Conservation (phyloP, 30 jellyfish, hydroid and myxozoan genomes). For the Chrysaora quinquecirrha region DNA sequence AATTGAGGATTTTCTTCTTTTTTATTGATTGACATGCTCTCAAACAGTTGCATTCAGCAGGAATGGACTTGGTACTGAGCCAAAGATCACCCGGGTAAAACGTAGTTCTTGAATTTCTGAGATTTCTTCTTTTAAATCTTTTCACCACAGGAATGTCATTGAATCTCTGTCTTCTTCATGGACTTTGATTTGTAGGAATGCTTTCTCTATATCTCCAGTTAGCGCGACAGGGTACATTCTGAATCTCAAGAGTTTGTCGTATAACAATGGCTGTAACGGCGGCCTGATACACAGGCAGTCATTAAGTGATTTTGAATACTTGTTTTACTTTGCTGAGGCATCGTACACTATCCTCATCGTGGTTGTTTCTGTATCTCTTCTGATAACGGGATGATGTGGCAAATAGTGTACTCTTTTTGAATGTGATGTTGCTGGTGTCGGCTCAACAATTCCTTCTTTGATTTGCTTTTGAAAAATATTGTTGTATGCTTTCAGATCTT, state of each 20-base stretch:
- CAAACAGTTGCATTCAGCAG: conserved; percentile 28
- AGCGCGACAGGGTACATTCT: too few species aligned
- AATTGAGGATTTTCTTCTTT: conserved; percentile 10
- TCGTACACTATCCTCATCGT: conserved; percentile 49
- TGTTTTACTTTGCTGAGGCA: conserved; percentile 6
- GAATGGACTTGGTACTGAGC: conserved; percentile 10
- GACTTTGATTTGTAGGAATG: conserved; percentile 3
- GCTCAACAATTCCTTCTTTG: conserved; percentile 51
- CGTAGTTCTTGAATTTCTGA: conserved; percentile 1
- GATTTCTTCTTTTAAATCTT: neutral
- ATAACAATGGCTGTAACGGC: neutral
- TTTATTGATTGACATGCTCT: conserved; percentile 8
- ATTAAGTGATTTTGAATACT: conserved; percentile 4
- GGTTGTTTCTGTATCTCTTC: conserved; percentile 27
- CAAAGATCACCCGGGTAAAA: conserved; percentile 23
- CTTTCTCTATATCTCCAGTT: too few species aligned
- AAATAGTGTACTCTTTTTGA: conserved; percentile 7
- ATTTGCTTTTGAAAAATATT: neutral
- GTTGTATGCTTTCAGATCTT: conserved; percentile 9
- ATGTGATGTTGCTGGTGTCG: neutral
- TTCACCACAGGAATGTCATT: conserved; percentile 33
- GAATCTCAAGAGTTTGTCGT: conserved; percentile 4
- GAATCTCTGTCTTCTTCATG: conserved; percentile 17
- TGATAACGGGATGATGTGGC: conserved; percentile 59
- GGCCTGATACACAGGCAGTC: conserved; percentile 31